phyloP scores from a whole-genome alignment of 2,888 invertebrate genomes.

The Sinodicranocentrus sp. region DNA sequence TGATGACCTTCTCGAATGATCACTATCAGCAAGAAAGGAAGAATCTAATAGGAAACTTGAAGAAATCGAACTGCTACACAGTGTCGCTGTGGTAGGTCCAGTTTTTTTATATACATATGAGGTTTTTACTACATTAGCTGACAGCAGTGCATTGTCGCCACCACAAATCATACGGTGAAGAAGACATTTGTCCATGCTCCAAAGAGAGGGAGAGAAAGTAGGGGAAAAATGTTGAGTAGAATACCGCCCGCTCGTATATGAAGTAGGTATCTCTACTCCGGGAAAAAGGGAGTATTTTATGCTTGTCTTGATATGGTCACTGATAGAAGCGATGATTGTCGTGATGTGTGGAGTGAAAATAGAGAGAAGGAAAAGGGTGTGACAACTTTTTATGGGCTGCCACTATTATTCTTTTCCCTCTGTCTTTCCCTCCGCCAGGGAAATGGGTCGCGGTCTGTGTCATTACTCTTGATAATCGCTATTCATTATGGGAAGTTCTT shows the following conservation, averaged over 20 bases:
- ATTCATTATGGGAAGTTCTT: conserved; percentile 9
- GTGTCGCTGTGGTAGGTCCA: not conserved
- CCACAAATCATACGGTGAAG: conserved; percentile 48
- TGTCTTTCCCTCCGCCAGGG: not conserved
- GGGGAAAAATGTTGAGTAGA: conserved; percentile 25
- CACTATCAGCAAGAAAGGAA: conserved; percentile 36
- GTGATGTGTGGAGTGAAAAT: conserved; percentile 21
- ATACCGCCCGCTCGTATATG: not conserved
- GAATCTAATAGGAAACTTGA: conserved; percentile 6
- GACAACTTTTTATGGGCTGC: conserved; percentile 47
- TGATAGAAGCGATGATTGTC: conserved; percentile 36
- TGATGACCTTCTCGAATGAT: conserved; percentile 36
- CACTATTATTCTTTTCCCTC: conserved; percentile 29
- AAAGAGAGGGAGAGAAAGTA: conserved; percentile 14
- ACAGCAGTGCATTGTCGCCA: conserved; percentile 61
- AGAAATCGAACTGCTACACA: not conserved
- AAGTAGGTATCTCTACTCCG: not conserved
- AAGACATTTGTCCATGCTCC: conserved; percentile 48
- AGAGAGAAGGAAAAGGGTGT: conserved; percentile 42
- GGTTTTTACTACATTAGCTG: conserved; percentile 45
- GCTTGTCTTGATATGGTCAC: not conserved
- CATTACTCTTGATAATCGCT: conserved; percentile 51
- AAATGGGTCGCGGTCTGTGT: conserved; percentile 45
- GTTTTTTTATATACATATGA: not conserved
- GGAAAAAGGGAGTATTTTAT: no score